These are phyloP conservation scores for Acromyrmex charruanus DNA, from an alignment of 1,140 invertebrate genomes.

Conservation along the genomic window DNA sequence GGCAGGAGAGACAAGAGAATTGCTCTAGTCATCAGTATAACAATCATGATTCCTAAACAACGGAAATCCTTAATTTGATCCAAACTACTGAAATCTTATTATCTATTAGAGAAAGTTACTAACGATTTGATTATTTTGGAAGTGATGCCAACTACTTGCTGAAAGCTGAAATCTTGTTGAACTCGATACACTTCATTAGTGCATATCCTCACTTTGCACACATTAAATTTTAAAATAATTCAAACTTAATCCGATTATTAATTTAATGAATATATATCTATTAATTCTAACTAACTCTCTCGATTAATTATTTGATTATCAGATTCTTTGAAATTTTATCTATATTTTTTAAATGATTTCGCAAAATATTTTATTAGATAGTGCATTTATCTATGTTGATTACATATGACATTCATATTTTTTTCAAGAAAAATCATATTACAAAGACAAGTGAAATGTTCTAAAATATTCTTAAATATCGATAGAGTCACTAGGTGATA, in stretches of 20 bases:
- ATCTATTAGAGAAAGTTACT: slow-evolving; percentile 22
- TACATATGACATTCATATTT: slow-evolving; percentile 7
- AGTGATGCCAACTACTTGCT: not conserved
- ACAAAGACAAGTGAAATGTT: slow-evolving; percentile 3
- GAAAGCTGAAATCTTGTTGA: slow-evolving; percentile 13
- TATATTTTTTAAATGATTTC: not conserved
- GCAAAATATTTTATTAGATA: not conserved
- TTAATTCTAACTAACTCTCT: not conserved
- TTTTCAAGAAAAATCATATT: not conserved
- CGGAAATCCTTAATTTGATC: slow-evolving; percentile 25
- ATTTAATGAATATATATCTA: not conserved
- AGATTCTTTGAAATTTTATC: not conserved
- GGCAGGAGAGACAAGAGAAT: not conserved
- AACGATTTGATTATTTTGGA: slow-evolving; percentile 39
- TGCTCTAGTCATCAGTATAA: slow-evolving; percentile 18
- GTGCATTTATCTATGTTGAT: not conserved
- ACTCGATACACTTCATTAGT: slow-evolving; percentile 8
- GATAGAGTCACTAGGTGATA: not conserved
- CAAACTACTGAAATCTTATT: slow-evolving; percentile 53
- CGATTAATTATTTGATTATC: not conserved
- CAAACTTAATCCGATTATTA: not conserved
- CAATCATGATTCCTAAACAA: slow-evolving; percentile 41
- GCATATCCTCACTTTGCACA: not conserved
- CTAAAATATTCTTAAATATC: slow-evolving; percentile 42
- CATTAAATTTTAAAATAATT: slow-evolving; percentile 19